Conservation (phyloP, 2,888 invertebrate species). For the Sepiola atlantica region DNA sequence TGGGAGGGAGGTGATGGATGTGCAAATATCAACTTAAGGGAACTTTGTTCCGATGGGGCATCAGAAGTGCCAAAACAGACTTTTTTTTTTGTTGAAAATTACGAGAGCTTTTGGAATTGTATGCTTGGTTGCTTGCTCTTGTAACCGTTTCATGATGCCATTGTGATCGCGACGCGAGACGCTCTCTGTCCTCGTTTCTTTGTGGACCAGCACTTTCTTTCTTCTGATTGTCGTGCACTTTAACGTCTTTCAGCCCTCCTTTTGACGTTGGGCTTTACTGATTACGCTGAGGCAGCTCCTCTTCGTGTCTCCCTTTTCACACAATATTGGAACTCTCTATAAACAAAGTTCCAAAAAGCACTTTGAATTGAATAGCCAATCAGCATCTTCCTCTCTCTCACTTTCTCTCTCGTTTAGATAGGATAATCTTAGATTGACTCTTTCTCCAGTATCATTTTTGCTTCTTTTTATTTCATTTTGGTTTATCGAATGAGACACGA, state of each 20-base stretch:
- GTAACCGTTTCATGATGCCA: background rate
- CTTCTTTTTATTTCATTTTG: background rate
- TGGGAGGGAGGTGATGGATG: conserved; percentile 5
- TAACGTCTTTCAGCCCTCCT: background rate
- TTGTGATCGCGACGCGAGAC: background rate
- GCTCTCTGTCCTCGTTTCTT: background rate
- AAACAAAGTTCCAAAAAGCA: conserved; percentile 11
- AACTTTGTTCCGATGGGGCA: background rate
- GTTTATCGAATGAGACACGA: background rate
- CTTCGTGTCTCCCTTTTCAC: background rate
- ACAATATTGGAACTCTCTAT: background rate
- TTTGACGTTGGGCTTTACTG: background rate
- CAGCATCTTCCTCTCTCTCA: background rate
- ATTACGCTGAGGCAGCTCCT: too few relatives aligned
- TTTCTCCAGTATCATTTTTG: background rate
- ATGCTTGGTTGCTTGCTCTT: conserved; percentile 12
- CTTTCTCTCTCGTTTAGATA: background rate
- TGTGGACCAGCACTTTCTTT: background rate
- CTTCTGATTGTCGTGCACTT: background rate
- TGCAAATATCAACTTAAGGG: conserved; percentile 32
- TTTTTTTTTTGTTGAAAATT: background rate
- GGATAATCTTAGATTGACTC: conserved; percentile 1
- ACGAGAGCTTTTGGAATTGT: conserved; percentile 32
- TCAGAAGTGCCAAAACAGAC: conserved; percentile 4
- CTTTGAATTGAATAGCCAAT: background rate